These are phyloP conservation scores for Poliocrania exsul DNA, from an alignment of 2,797 vertebrate species.

Conservation along the genomic window DNA sequence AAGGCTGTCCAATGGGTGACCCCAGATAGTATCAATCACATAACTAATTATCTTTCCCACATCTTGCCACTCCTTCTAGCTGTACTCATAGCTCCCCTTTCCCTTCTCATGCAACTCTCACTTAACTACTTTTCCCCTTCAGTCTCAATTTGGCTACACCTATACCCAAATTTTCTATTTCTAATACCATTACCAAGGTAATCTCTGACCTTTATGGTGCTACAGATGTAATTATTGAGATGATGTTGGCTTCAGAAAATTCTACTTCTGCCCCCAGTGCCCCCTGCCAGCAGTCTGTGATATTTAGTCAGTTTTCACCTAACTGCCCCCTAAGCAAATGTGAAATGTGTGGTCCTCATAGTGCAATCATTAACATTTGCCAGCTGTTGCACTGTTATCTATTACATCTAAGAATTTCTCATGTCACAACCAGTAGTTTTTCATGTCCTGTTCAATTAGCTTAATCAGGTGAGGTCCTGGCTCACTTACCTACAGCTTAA, in stretches of 20 bases:
- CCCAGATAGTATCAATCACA: background rate
- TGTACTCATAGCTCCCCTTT: background rate
- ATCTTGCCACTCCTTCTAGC: background rate
- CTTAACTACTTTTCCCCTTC: background rate
- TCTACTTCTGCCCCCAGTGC: background rate
- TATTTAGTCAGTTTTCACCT: constrained; percentile 1
- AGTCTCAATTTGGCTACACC: background rate
- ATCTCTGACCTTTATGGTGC: background rate
- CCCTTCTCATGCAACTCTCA: background rate
- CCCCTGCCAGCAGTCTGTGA: background rate
- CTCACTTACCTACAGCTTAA: background rate
- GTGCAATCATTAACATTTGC: background rate
- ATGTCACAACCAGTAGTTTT: background rate
- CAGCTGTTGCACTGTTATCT: background rate
- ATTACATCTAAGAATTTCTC: background rate
- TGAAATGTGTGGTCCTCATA: background rate
- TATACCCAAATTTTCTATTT: background rate
- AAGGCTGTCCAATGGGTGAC: background rate
- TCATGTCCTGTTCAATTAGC: background rate
- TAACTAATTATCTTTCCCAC: background rate
- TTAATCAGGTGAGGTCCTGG: background rate
- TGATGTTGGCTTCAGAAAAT: background rate
- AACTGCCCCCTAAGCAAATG: background rate
- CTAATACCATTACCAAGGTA: background rate
- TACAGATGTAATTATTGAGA: background rate